Conservation (phyloP, 2,113 vertebrate species). For the Hydrolagus affinis region DNA sequence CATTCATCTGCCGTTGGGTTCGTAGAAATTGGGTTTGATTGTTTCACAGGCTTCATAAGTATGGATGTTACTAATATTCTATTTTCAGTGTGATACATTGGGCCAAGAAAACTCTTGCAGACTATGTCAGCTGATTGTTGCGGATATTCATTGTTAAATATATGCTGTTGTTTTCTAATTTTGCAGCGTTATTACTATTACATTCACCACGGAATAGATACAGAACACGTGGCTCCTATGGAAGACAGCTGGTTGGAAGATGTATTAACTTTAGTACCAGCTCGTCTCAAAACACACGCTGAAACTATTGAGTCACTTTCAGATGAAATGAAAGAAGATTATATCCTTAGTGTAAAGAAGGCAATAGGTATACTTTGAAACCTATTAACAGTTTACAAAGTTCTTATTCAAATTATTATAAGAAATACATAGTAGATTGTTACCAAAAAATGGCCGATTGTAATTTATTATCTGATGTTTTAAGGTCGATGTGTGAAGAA, state of each 20-base stretch:
- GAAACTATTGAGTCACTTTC: constrained; percentile 49
- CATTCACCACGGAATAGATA: constrained; percentile 67
- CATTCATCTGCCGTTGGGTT: no score
- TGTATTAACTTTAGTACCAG: constrained; percentile 58
- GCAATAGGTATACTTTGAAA: constrained; percentile 58
- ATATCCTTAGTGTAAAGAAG: constrained; percentile 68
- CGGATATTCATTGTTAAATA: neutral
- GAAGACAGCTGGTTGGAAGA: constrained; percentile 64
- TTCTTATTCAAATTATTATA: neutral
- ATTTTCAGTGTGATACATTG: no score
- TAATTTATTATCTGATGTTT: neutral
- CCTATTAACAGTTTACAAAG: neutral
- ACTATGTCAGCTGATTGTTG: neutral
- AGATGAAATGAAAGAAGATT: constrained; percentile 73
- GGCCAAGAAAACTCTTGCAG: neutral
- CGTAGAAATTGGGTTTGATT: no score
- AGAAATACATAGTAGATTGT: neutral
- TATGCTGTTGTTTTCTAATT: neutral
- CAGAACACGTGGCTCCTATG: constrained; percentile 60
- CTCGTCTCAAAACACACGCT: constrained; percentile 51
- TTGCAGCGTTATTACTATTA: constrained; percentile 66
- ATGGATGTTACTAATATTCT: no score
- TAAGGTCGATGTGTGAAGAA: neutral
- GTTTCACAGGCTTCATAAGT: no score
- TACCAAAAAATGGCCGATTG: neutral